Conservation (phyloP, 53 echinoderm and acorn worm genomes). For the Echinarachnius parma region DNA sequence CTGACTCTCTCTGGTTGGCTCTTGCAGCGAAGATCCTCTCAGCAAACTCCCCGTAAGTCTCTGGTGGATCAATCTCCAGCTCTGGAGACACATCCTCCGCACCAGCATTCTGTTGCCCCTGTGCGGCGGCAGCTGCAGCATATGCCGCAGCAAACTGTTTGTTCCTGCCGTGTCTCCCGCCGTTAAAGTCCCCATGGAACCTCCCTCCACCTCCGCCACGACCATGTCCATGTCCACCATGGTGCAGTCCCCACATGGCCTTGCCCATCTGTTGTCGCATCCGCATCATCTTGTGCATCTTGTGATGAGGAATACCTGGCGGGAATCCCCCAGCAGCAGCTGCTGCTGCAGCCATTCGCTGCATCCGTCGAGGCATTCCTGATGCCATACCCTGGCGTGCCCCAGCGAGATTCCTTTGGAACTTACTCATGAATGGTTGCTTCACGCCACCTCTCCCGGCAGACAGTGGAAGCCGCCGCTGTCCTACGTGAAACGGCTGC, state of each 20-base stretch:
- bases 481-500: slow-evolving; percentile 22
- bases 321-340: neutral
- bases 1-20: slow-evolving; percentile 8
- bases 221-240: slow-evolving; percentile 44
- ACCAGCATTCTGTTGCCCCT: neutral
- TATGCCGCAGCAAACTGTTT: neutral
- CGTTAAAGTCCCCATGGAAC: slow-evolving; percentile 20
- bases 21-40: slow-evolving; percentile 15
- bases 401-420: slow-evolving; percentile 20
- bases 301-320: slow-evolving; percentile 6
- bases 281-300: slow-evolving; percentile 48
- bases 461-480: slow-evolving; percentile 28
- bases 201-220: slow-evolving; percentile 52
- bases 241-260: slow-evolving; percentile 56
- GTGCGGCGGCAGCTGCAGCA: neutral
- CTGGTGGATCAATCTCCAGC: slow-evolving; percentile 56
- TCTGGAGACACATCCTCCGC: slow-evolving; percentile 49
- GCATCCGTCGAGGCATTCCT: slow-evolving; percentile 23
- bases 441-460: slow-evolving; percentile 35
- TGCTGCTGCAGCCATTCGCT: slow-evolving; percentile 12
- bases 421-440: slow-evolving; percentile 42
- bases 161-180: neutral
- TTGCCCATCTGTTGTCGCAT: slow-evolving; percentile 47
- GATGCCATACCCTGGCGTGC: slow-evolving; percentile 18
- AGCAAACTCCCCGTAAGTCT: slow-evolving; percentile 44